Conservation (phyloP, 1,140 invertebrate species). For the Choristoneura fumiferana region DNA sequence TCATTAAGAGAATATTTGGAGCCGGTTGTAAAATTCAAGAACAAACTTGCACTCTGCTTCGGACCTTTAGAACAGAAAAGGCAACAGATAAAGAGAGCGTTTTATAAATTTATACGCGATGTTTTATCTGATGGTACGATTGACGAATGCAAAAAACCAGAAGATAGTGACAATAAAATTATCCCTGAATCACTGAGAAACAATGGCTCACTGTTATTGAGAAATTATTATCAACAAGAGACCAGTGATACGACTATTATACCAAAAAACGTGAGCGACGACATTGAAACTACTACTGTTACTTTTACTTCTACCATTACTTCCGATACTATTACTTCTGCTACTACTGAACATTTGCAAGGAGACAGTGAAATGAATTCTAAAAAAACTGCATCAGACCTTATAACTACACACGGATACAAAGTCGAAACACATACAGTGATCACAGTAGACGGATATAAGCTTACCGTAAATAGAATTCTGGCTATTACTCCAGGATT, state of each 20-base stretch:
- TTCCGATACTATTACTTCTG: too few relatives aligned
- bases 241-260: too few relatives aligned
- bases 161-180: too few relatives aligned
- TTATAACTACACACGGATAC: constrained; percentile 81
- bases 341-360: neutral
- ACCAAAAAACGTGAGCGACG: too few relatives aligned
- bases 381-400: constrained; percentile 50
- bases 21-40: constrained; percentile 10
- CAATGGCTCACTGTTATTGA: too few relatives aligned
- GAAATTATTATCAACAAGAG: too few relatives aligned
- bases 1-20: too few relatives aligned
- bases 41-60: constrained; percentile 12
- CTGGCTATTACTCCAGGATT: constrained; percentile 50
- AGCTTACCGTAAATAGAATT: constrained; percentile 84
- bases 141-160: too few relatives aligned
- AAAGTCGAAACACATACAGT: constrained; percentile 81
- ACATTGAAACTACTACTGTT: too few relatives aligned
- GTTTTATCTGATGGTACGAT: too few relatives aligned
- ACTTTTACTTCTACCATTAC: too few relatives aligned
- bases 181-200: too few relatives aligned
- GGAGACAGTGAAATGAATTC: neutral
- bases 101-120: constrained; percentile 31
- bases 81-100: constrained; percentile 29
- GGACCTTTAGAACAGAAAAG: constrained; percentile 27
- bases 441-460: constrained; percentile 83